Percentiles rank a stretch among this genome's conserved stretches.
Conservation (phyloP, 2,113 vertebrate species). For the Microcebus tavaratra region DNA sequence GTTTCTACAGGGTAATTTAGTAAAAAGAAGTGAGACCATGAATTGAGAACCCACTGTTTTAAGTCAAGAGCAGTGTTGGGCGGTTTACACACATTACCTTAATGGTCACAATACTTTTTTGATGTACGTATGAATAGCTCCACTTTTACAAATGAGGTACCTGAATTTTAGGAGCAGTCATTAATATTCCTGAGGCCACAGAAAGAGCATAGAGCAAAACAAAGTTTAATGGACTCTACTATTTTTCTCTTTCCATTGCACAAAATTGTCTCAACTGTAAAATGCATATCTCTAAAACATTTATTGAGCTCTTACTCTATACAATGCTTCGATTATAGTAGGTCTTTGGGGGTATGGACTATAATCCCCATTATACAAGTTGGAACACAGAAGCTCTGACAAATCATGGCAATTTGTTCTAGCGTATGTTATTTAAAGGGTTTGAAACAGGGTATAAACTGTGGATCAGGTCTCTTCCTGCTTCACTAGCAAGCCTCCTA, state of each 20-base stretch:
- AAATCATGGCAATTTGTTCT: background rate
- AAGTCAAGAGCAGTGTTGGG: background rate
- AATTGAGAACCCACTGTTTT: background rate
- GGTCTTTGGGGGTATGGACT: background rate
- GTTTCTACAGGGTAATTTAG: background rate
- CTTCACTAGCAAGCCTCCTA: background rate
- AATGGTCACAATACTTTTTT: background rate
- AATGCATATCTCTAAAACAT: background rate
- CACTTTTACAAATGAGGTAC: background rate
- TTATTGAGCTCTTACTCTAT: background rate
- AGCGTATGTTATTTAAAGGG: background rate
- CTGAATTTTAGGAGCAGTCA: conserved; percentile 1
- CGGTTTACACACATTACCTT: background rate
- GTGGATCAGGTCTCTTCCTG: background rate
- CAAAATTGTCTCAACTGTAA: background rate
- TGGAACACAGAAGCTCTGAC: background rate
- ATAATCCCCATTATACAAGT: background rate
- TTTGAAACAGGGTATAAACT: background rate
- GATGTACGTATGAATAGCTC: background rate
- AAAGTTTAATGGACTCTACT: background rate
- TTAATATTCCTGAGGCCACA: background rate
- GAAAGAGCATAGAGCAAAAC: background rate
- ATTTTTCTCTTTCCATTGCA: background rate
- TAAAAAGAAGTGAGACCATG: background rate
- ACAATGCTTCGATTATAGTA: background rate